Evolutionary conservation across 2,888 invertebrate genomes (phyloP).

Genomic region (Acanthosepion pharaonis): DNA sequence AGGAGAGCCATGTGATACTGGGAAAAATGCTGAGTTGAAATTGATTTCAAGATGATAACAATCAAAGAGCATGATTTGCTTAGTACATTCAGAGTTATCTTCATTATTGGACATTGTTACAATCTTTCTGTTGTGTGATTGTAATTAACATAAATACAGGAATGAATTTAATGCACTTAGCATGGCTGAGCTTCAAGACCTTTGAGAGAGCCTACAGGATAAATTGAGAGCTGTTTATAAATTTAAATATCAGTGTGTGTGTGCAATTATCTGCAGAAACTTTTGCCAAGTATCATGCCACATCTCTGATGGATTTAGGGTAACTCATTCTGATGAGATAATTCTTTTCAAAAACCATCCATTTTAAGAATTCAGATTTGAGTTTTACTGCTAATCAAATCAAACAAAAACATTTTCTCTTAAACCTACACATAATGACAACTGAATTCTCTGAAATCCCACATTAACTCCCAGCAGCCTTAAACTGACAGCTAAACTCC

Average conservation of each 20-base stretch:
- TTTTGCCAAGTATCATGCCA: no score
- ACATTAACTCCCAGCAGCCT: background rate
- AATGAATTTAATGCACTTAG: background rate
- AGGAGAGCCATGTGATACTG: background rate
- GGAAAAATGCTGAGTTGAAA: background rate
- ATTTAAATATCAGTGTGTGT: background rate
- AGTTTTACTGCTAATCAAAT: no score
- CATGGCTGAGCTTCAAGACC: background rate
- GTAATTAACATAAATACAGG: background rate
- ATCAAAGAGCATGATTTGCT: background rate
- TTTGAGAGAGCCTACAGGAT: background rate
- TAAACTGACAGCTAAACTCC: background rate
- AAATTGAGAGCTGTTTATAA: background rate
- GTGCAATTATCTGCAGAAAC: no score
- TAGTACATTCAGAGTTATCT: no score
- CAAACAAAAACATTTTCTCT: background rate
- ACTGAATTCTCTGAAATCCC: background rate
- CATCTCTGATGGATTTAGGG: no score
- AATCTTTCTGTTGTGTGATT: background rate
- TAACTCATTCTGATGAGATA: no score
- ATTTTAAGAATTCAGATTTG: no score
- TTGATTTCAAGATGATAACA: background rate
- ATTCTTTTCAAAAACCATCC: no score
- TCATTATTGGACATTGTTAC: background rate
- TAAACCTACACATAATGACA: no score